Conservation (phyloP, 2,113 vertebrate genomes). For the Melanostigma gelatinosum region DNA sequence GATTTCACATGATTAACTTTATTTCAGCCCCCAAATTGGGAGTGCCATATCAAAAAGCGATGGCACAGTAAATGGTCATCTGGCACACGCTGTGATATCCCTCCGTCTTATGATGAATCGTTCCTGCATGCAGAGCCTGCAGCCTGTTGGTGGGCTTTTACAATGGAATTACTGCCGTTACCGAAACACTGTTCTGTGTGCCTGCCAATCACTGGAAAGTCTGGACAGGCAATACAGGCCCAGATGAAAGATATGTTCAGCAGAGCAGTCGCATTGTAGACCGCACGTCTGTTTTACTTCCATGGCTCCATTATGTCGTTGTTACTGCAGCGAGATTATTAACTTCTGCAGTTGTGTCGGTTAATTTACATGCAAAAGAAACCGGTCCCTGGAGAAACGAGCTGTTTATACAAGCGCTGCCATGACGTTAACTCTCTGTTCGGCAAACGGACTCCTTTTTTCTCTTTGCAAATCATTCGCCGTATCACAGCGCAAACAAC, state of each 20-base stretch:
- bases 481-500: slow-evolving; percentile 24
- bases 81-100: slow-evolving; percentile 40
- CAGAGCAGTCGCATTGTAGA: not conserved
- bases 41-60: slow-evolving; percentile 38
- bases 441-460: not conserved
- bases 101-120: slow-evolving; percentile 19
- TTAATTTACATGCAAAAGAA: slow-evolving; percentile 63
- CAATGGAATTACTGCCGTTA: slow-evolving; percentile 35
- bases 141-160: slow-evolving; percentile 4
- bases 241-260: slow-evolving; percentile 29
- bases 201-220: slow-evolving; percentile 37
- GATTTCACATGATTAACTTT: slow-evolving; percentile 51
- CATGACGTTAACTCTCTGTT: slow-evolving; percentile 19
- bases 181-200: slow-evolving; percentile 33
- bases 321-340: slow-evolving; percentile 49
- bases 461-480: not conserved
- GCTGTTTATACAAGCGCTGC: slow-evolving; percentile 25
- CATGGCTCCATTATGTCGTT: slow-evolving; percentile 44
- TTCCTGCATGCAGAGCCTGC: slow-evolving; percentile 16
- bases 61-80: slow-evolving; percentile 29
- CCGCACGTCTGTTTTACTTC: slow-evolving; percentile 34
- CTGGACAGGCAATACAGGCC: slow-evolving; percentile 11
- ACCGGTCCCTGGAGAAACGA: slow-evolving; percentile 38
- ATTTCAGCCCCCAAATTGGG: slow-evolving; percentile 47
- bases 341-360: slow-evolving; percentile 52